Evolutionary conservation across 2,888 invertebrate genomes (phyloP).

Genomic region (Muschampia plurimacula): DNA sequence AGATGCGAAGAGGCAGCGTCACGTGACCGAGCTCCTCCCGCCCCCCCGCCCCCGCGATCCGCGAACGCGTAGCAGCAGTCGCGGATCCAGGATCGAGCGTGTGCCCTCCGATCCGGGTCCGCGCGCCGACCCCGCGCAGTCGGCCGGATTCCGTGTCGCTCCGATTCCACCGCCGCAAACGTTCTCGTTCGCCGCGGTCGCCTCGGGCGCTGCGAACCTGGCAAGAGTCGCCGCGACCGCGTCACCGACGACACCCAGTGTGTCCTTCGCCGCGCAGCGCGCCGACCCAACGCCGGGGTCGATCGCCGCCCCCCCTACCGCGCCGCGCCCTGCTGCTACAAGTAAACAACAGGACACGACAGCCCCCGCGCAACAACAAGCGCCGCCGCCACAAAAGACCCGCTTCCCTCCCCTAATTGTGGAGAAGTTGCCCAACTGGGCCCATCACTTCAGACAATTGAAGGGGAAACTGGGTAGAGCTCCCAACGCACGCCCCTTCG

Average conservation of each 20-base stretch:
- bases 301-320: no score
- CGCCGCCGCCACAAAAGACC: background rate
- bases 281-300: no score
- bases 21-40: background rate
- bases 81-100: background rate
- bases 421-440: constrained; percentile 11
- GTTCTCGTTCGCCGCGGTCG: background rate
- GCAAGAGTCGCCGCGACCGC: background rate
- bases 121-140: background rate
- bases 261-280: no score
- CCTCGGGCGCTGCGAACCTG: background rate
- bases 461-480: constrained; percentile 4
- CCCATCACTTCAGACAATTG: background rate
- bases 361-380: background rate
- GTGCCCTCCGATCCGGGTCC: background rate
- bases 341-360: background rate
- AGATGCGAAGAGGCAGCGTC: background rate
- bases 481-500: constrained; percentile 22
- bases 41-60: background rate
- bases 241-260: background rate
- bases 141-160: background rate
- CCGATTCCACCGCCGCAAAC: background rate
- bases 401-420: background rate
- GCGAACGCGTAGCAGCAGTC: background rate
- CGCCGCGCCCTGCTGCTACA: no score